These are phyloP conservation scores for Dysdera silvatica DNA, from an alignment of 1,140 invertebrate species.

Conservation along the genomic window DNA sequence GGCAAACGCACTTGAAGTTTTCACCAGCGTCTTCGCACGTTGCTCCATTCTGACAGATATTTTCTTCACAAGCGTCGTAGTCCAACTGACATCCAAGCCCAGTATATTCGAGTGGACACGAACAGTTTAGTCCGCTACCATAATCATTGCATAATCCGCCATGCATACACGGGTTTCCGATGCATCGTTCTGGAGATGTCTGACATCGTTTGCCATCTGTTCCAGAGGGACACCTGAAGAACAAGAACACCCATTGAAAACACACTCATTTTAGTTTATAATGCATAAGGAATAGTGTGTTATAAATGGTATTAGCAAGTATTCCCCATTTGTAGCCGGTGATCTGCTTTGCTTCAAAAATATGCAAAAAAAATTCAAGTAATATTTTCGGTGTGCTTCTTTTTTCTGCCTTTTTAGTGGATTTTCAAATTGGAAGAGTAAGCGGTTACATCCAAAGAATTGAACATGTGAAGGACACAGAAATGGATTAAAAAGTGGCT, in stretches of 20 bases:
- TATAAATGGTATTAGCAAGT: no score
- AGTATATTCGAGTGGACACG: conserved; percentile 73
- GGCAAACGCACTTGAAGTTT: conserved; percentile 77
- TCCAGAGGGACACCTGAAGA: conserved; percentile 70
- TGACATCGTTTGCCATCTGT: conserved; percentile 92
- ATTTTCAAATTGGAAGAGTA: no score
- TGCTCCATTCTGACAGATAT: conserved; percentile 81
- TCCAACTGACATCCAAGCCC: conserved; percentile 89
- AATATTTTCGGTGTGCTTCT: no score
- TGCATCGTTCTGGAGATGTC: conserved; percentile 87
- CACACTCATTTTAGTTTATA: neutral
- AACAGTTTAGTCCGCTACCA: conserved; percentile 87
- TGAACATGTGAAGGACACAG: no score
- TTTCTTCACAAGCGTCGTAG: conserved; percentile 67
- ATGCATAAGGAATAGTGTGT: no score
- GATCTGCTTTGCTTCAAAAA: no score
- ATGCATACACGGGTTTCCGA: conserved; percentile 93
- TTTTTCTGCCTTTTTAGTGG: no score
- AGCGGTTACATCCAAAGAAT: no score
- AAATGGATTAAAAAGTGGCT: no score
- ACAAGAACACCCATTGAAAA: neutral
- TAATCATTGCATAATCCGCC: conserved; percentile 88
- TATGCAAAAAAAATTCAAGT: no score
- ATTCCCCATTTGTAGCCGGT: no score
- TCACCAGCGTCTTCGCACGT: conserved; percentile 75